A percentile compares a stretch with the other conserved stretches of the same genome.
Evolutionary conservation across 2,888 invertebrate genomes (phyloP).

Genomic region (Drosophila parthenogenetica): DNA sequence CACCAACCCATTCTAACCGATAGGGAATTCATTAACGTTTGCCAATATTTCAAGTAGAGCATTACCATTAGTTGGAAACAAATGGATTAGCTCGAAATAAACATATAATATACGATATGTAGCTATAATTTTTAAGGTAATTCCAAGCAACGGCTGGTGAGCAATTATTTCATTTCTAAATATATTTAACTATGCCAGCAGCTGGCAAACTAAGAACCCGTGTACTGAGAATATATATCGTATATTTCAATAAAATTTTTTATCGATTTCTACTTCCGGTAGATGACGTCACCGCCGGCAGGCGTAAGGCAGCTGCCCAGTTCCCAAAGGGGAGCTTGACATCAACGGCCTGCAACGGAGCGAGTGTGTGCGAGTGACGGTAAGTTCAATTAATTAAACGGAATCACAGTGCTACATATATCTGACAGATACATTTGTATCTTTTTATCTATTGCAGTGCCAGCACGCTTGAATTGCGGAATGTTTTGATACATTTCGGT

Average conservation of each 20-base stretch:
- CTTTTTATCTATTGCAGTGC: conserved; percentile 38
- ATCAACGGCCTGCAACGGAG: conserved; percentile 26
- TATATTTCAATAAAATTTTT: conserved; percentile 6
- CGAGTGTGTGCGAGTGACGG: conserved; percentile 36
- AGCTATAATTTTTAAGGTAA: conserved; percentile 5
- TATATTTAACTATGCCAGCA: conserved; percentile 32
- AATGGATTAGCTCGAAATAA: conserved; percentile 27
- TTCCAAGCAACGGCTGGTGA: conserved; percentile 19
- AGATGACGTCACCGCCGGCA: conserved; percentile 74
- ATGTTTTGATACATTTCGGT: conserved; percentile 38
- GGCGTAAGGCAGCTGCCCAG: conserved; percentile 41
- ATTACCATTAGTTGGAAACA: conserved; percentile 28
- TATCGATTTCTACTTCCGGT: conserved; percentile 37
- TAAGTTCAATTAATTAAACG: conserved; percentile 39
- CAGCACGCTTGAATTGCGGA: conserved; percentile 30
- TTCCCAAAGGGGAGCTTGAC: conserved; percentile 36
- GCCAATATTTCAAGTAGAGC: conserved; percentile 36
- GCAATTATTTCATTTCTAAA: conserved; percentile 25
- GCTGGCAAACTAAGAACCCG: background rate
- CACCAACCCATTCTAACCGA: background rate
- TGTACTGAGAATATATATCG: conserved; percentile 2
- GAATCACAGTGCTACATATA: background rate
- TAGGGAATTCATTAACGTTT: conserved; percentile 26
- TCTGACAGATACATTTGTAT: background rate
- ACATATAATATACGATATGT: conserved; percentile 8